Base-by-base conservation (phyloP, 2,797 vertebrate genomes). In the Enteromius treurensis region DNA sequence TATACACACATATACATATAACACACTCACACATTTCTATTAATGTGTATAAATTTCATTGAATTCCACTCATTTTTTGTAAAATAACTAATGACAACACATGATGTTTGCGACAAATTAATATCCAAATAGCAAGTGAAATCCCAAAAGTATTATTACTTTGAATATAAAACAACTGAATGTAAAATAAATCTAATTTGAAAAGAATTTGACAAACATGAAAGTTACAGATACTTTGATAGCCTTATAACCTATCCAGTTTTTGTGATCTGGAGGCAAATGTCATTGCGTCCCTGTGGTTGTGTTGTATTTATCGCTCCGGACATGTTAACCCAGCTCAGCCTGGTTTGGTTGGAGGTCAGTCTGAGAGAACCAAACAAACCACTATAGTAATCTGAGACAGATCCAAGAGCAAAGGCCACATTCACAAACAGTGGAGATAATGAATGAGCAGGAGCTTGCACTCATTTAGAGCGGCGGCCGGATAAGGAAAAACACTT, bases 401-500 rank as follows among this genome's bases (percentile, higher is more conserved):
- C 70, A 60, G 82, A 79, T 71, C 40, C 53, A 34, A 14, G 55
- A 73, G 71, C 71, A 74, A 74, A 74, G 71, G 71, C 2, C 10
- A 3, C 71, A 53, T n/a, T 74, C 10, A 7, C 32, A 51, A 74
- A 53, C 29, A 67, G 29, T 21, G 5, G 17, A 74, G 47, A 65
- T 73, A 21, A 82, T 26, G 60, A 82, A 80, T 76, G 77, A 80
- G 71, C 58, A 29, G 79, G 71, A 81, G 71, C 74, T 81, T 79
- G 51, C 64, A 73, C 70, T 80, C 51, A 42, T 71, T 86, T 65
- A 77, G 80, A 15, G 75, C 15, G 45, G 32, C 37, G 58, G n/a
- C 40, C 49, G 45, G 87, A 86, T 84, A 81, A 79, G 78, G 26
- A 84, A 81, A 81, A 81, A 81, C 75, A 83, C 81, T 87, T 87